Evolutionary conservation across 1,140 invertebrate species (phyloP).

Genomic region (Linepithema humile): DNA sequence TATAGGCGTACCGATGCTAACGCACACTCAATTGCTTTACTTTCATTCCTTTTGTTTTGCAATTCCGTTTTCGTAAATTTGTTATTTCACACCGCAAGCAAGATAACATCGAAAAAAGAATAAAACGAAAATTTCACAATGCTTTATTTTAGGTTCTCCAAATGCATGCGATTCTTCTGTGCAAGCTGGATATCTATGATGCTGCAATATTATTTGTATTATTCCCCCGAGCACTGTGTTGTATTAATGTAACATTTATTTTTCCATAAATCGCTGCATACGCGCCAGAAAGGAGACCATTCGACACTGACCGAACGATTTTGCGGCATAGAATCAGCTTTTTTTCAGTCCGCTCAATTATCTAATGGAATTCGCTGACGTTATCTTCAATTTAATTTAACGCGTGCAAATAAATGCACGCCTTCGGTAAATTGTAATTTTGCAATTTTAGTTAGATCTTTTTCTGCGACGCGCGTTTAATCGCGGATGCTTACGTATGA

Average conservation of each 20-base stretch:
- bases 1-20: not conserved
- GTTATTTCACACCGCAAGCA: too few relatives aligned
- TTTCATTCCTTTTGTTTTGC: not conserved
- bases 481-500: not conserved
- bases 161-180: not conserved
- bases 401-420: not conserved
- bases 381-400: not conserved
- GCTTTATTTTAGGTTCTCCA: not conserved
- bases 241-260: too few relatives aligned
- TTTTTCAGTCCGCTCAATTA: not conserved
- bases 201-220: not conserved
- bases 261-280: not conserved
- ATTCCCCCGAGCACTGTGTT: not conserved
- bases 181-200: not conserved
- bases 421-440: constrained; percentile 1
- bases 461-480: not conserved
- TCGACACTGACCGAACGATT: not conserved
- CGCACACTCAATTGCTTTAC: not conserved
- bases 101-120: not conserved
- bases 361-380: not conserved
- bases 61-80: too few relatives aligned
- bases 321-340: not conserved
- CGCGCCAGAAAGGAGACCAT: not conserved
- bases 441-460: not conserved
- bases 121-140: not conserved